phyloP scores from a whole-genome alignment of 1,140 invertebrate species.

The Penaeus japonicus region DNA sequence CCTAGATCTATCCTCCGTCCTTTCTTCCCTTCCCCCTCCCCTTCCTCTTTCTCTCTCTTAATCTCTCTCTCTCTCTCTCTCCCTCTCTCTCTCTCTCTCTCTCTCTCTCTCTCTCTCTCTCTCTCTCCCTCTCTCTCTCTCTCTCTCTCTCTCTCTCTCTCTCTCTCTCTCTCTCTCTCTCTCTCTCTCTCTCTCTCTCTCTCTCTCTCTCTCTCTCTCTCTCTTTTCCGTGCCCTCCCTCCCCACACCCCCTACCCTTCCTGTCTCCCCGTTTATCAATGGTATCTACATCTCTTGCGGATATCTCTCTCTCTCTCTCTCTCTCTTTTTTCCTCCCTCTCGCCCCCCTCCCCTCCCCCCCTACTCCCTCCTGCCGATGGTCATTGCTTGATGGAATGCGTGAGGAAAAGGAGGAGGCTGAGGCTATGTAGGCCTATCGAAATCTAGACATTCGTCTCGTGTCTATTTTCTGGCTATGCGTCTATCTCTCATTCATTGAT shows the following conservation, averaged over 20 bases:
- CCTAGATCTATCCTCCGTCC: not conserved
- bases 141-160: not conserved
- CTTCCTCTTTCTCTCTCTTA: not conserved
- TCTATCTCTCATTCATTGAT: not conserved
- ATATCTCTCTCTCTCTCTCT: not conserved
- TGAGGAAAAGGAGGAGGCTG: no score
- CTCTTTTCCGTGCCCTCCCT: not conserved
- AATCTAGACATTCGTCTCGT: no score
- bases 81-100: not conserved
- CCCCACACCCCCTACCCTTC: not conserved
- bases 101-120: not conserved
- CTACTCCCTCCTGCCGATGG: not conserved
- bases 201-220: not conserved
- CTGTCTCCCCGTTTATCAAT: not conserved
- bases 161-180: not conserved
- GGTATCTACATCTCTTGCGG: not conserved
- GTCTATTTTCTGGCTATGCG: not conserved
- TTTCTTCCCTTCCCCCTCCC: not conserved
- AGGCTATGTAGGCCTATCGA: no score
- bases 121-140: not conserved
- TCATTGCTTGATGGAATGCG: slow-evolving; percentile 13
- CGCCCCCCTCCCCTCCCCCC: not conserved
- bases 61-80: not conserved
- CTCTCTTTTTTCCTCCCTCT: not conserved
- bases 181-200: not conserved